Conservation (phyloP, 2,113 vertebrate genomes). For the Tylochromis polylepis region DNA sequence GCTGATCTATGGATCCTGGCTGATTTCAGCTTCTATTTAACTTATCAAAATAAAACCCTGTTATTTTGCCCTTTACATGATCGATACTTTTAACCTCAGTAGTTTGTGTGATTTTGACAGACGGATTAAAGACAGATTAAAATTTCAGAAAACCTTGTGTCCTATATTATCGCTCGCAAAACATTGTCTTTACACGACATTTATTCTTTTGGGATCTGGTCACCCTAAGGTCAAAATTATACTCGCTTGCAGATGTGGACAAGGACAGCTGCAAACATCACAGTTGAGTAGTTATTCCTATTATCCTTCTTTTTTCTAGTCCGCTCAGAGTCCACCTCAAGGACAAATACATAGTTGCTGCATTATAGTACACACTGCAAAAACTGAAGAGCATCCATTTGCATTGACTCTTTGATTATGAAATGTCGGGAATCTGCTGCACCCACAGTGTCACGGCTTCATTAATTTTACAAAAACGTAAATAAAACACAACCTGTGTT, state of each 20-base stretch:
- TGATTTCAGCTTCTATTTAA: background rate
- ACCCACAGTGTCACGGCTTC: background rate
- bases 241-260: background rate
- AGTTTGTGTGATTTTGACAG: background rate
- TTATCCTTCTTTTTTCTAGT: background rate
- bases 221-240: background rate
- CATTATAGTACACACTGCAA: fast-evolving
- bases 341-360: background rate
- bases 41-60: background rate
- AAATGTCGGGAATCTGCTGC: background rate
- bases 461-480: background rate
- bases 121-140: background rate
- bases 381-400: fast-evolving
- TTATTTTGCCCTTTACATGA: fast-evolving
- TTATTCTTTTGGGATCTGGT: background rate
- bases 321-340: background rate
- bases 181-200: background rate
- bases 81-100: background rate
- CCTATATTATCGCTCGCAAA: background rate
- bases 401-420: background rate
- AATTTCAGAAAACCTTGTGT: background rate
- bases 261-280: background rate
- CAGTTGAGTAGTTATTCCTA: background rate
- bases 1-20: background rate
- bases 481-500: background rate